phyloP scores from a whole-genome alignment of 2,797 vertebrate genomes.

The Neostethus bicornis region DNA sequence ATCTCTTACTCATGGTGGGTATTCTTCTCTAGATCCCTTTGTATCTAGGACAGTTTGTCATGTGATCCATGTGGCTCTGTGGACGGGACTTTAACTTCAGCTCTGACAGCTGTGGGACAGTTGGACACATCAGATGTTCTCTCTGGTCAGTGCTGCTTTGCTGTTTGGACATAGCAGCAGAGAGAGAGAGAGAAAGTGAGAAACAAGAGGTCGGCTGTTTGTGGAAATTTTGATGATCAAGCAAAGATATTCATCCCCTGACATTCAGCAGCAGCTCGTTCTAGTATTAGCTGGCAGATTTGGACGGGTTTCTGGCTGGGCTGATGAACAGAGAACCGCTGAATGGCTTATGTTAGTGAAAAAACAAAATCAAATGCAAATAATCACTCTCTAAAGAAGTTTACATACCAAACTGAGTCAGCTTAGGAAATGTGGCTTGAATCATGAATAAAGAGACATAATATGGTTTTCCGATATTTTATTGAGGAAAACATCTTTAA shows the following conservation, averaged over 20 bases:
- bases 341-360: slow-evolving; percentile 48
- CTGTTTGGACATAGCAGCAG: slow-evolving; percentile 18
- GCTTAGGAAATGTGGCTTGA: slow-evolving; percentile 31
- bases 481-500: slow-evolving; percentile 79
- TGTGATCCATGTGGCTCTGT: slow-evolving; percentile 47
- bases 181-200: too few relatives aligned
- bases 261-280: slow-evolving; percentile 57
- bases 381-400: slow-evolving; percentile 15
- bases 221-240: slow-evolving; percentile 74
- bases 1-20: slow-evolving; percentile 47
- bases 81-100: slow-evolving; percentile 41
- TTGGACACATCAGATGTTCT: slow-evolving; percentile 28
- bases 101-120: slow-evolving; percentile 38
- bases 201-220: slow-evolving; percentile 13
- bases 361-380: slow-evolving; percentile 59
- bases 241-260: slow-evolving; percentile 73
- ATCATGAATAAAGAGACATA: slow-evolving; percentile 35
- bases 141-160: slow-evolving; percentile 31
- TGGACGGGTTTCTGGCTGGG: slow-evolving; percentile 56
- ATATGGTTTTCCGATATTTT: slow-evolving; percentile 69
- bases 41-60: slow-evolving; percentile 51
- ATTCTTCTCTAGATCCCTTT: slow-evolving; percentile 34
- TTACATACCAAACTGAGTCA: slow-evolving; percentile 2
- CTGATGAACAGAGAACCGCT: slow-evolving; percentile 41
- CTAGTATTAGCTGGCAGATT: slow-evolving; percentile 65